These are phyloP conservation scores for Penaeus chinensis DNA, from an alignment of 1,140 invertebrate genomes.

Conservation along the genomic window DNA sequence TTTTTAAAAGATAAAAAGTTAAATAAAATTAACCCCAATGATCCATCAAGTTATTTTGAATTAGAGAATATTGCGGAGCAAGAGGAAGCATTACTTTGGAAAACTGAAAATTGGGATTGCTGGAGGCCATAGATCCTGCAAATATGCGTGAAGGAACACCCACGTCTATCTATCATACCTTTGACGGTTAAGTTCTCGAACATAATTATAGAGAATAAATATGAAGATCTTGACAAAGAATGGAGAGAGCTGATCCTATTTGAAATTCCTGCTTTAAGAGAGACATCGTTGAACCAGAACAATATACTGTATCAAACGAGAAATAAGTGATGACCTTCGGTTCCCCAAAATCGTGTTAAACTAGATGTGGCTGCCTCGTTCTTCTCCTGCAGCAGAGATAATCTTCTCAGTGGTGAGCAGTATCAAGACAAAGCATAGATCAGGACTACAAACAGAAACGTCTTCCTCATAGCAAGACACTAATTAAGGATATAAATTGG, in stretches of 20 bases:
- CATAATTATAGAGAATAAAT: slow-evolving; percentile 8
- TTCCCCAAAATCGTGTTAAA: slow-evolving; percentile 7
- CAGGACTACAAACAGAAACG: slow-evolving; percentile 7
- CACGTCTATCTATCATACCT: slow-evolving; percentile 24
- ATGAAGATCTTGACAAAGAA: slow-evolving; percentile 14
- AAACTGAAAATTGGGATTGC: slow-evolving; percentile 39
- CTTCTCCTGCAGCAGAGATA: slow-evolving; percentile 9
- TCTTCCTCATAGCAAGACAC: not conserved
- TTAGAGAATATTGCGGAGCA: slow-evolving; percentile 46
- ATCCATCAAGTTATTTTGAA: slow-evolving; percentile 43
- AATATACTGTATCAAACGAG: slow-evolving; percentile 10
- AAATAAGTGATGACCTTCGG: slow-evolving; percentile 10
- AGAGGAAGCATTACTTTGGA: slow-evolving; percentile 51
- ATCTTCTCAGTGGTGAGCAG: slow-evolving; percentile 31
- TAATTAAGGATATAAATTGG: no score
- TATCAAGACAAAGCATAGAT: slow-evolving; percentile 21
- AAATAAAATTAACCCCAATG: slow-evolving; percentile 28
- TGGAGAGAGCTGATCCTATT: slow-evolving; percentile 19
- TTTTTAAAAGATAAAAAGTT: slow-evolving; percentile 29
- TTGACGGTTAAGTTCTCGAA: slow-evolving; percentile 38
- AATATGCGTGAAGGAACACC: slow-evolving; percentile 42
- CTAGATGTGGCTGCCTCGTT: slow-evolving; percentile 10
- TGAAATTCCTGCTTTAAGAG: slow-evolving; percentile 18
- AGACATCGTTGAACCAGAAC: slow-evolving; percentile 15
- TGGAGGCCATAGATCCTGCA: slow-evolving; percentile 39